These are phyloP conservation scores for Intellagama lesueurii DNA, from an alignment of 2,797 vertebrate genomes.

Conservation along the genomic window DNA sequence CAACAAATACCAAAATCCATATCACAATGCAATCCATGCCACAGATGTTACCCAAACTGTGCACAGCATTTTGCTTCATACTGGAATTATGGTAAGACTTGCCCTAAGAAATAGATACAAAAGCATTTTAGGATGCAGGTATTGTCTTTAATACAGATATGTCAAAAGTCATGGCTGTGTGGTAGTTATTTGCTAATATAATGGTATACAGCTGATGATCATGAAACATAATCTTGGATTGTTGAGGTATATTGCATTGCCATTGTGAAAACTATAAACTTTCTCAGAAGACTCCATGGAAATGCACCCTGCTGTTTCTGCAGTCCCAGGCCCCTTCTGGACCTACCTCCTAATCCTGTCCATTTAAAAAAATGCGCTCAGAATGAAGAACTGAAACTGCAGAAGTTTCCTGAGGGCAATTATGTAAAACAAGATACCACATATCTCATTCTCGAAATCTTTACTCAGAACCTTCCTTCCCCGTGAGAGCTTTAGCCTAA, in stretches of 20 bases:
- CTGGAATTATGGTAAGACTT: conserved; percentile 93
- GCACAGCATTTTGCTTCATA: conserved; percentile 96
- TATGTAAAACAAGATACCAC: neutral
- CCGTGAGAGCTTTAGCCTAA: neutral
- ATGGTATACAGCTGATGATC: too few species aligned
- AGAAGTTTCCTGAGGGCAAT: too few species aligned
- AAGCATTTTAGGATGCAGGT: neutral
- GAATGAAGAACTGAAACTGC: too few species aligned
- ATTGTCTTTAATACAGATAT: neutral
- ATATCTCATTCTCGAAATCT: neutral
- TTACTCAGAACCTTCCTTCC: neutral
- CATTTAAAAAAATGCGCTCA: too few species aligned
- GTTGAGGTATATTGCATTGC: too few species aligned
- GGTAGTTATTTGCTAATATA: neutral
- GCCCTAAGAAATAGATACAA: too few species aligned
- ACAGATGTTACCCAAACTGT: conserved; percentile 97
- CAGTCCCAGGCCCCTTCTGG: too few species aligned
- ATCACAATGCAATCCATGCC: conserved; percentile 96
- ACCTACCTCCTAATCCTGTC: too few species aligned
- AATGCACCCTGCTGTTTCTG: neutral
- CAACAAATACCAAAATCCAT: conserved; percentile 96
- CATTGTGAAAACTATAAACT: neutral
- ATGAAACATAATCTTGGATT: neutral
- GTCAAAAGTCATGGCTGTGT: neutral
- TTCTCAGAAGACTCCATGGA: neutral